Evolutionary conservation across 2,888 invertebrate genomes (phyloP).

Genomic region (Elaeidobius kamerunicus): DNA sequence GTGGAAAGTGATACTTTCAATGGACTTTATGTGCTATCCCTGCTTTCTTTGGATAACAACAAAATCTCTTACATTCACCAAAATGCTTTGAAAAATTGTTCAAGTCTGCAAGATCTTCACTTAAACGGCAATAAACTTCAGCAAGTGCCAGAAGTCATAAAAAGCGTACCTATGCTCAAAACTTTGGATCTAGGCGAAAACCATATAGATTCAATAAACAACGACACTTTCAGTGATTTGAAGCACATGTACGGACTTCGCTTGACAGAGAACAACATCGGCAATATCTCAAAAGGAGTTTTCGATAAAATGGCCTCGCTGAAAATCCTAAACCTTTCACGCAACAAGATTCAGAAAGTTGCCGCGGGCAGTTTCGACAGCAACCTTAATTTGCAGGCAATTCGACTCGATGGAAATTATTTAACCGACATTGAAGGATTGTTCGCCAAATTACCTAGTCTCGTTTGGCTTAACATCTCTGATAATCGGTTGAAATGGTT

Average conservation of each 20-base stretch:
- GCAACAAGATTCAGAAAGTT: conserved; percentile 77
- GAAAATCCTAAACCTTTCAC: conserved; percentile 78
- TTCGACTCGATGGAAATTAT: conserved; percentile 79
- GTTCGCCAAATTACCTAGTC: conserved; percentile 75
- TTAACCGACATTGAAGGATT: conserved; percentile 74
- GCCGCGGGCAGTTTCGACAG: conserved; percentile 76
- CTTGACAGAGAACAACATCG: conserved; percentile 81
- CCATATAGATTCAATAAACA: conserved; percentile 72
- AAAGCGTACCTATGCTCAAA: conserved; percentile 71
- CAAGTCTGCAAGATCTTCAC: conserved; percentile 77
- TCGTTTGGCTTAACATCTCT: conserved; percentile 83
- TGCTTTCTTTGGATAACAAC: conserved; percentile 78
- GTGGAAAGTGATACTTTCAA: conserved; percentile 74
- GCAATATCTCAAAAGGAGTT: conserved; percentile 73
- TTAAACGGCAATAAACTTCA: conserved; percentile 77
- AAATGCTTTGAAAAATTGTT: conserved; percentile 73
- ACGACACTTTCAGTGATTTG: conserved; percentile 77
- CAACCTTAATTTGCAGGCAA: conserved; percentile 73
- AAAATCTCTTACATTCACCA: conserved; percentile 71
- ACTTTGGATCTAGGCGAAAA: conserved; percentile 84
- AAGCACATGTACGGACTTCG: conserved; percentile 77
- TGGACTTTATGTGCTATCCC: conserved; percentile 71
- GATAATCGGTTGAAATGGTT: conserved; percentile 81
- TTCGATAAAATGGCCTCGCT: conserved; percentile 75
- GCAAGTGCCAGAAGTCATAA: conserved; percentile 70